Evolutionary conservation across 2,888 invertebrate species (phyloP).

Genomic region (Stenotaenia linearis): DNA sequence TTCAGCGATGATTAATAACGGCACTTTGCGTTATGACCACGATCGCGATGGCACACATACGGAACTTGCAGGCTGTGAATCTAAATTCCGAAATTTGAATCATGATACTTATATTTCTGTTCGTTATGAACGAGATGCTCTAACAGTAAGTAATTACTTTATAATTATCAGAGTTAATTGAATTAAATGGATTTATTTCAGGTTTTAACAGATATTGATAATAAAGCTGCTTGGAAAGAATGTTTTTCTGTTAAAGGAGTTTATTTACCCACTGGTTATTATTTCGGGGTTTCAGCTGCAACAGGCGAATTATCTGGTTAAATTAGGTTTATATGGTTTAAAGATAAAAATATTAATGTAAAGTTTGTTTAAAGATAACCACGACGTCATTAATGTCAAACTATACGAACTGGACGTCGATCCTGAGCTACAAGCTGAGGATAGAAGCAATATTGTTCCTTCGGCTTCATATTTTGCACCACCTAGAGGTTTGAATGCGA

Average conservation of each 20-base stretch:
- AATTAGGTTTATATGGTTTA: background rate
- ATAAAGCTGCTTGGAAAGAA: constrained; percentile 86
- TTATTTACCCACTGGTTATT: constrained; percentile 88
- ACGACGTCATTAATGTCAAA: constrained; percentile 86
- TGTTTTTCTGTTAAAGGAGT: constrained; percentile 87
- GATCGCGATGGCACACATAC: constrained; percentile 98
- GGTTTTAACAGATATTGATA: constrained; percentile 86
- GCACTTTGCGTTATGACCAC: constrained; percentile 90
- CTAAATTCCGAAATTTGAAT: constrained; percentile 84
- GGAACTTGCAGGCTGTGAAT: constrained; percentile 93
- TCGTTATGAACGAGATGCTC: constrained; percentile 80
- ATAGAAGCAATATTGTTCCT: constrained; percentile 77
- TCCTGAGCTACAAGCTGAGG: constrained; percentile 56
- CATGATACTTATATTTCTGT: constrained; percentile 86
- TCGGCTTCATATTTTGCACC: constrained; percentile 83
- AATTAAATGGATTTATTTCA: constrained; percentile 46
- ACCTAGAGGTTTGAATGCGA: constrained; percentile 60
- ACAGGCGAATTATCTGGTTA: constrained; percentile 79
- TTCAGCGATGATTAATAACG: constrained; percentile 97
- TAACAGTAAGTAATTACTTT: too few species aligned
- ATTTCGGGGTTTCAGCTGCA: constrained; percentile 87
- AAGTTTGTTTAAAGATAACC: constrained; percentile 68
- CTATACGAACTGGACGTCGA: constrained; percentile 84
- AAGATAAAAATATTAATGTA: background rate
- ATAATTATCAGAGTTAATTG: too few species aligned